phyloP scores from a whole-genome alignment of 2,797 vertebrate species.

The Hirundo rustica region DNA sequence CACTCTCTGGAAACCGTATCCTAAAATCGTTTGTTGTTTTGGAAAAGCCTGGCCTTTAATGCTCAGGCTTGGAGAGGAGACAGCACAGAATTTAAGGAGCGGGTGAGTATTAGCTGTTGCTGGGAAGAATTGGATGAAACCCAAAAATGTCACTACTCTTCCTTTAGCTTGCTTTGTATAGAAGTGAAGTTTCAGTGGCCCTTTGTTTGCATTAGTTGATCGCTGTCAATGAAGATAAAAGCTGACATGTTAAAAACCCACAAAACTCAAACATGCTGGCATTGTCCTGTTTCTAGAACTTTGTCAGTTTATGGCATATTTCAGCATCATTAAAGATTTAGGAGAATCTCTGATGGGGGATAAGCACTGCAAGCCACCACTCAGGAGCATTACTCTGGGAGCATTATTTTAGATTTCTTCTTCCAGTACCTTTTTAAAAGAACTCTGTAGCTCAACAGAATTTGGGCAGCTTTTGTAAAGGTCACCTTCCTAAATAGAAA shows the following conservation, averaged over 20 bases:
- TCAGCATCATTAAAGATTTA: slow-evolving; percentile 55
- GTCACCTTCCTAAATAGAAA: slow-evolving; percentile 38
- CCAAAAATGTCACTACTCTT: slow-evolving; percentile 33
- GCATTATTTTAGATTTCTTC: neutral
- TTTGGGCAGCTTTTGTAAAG: slow-evolving; percentile 29
- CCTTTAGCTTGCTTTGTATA: slow-evolving; percentile 29
- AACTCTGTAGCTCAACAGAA: neutral
- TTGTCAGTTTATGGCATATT: slow-evolving; percentile 27
- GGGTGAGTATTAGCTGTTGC: slow-evolving; percentile 22
- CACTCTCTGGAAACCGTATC: neutral
- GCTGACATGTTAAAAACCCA: neutral
- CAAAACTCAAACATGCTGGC: neutral
- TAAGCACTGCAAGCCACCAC: neutral
- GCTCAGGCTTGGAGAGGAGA: slow-evolving; percentile 13
- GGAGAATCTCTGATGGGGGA: slow-evolving; percentile 11
- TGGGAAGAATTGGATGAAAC: slow-evolving; percentile 37
- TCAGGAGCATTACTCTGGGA: slow-evolving; percentile 8
- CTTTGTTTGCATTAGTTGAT: slow-evolving; percentile 60
- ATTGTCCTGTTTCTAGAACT: slow-evolving; percentile 28
- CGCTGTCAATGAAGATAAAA: slow-evolving; percentile 53
- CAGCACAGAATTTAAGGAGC: neutral
- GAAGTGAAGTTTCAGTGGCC: slow-evolving; percentile 33
- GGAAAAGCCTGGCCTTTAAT: slow-evolving; percentile 13
- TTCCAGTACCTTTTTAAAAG: neutral
- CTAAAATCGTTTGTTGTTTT: slow-evolving; percentile 36